These are phyloP conservation scores for Tachysurus fulvidraco DNA, from an alignment of 2,113 vertebrate species.

Conservation along the genomic window DNA sequence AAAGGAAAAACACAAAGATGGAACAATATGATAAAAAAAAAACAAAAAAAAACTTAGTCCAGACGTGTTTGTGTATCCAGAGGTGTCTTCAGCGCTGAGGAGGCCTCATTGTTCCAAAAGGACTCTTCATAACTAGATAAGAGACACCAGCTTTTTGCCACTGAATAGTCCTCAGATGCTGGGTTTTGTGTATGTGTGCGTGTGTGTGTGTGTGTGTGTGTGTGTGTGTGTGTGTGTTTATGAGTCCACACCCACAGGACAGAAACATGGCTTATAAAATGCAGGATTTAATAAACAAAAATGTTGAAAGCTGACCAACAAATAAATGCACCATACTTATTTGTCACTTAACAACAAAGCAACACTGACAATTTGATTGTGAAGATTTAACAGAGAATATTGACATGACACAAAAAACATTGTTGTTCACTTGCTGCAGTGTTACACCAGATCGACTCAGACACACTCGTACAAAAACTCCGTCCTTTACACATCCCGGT, in stretches of 20 bases:
- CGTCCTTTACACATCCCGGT: neutral
- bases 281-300: constrained; percentile 56
- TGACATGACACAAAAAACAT: constrained; percentile 48
- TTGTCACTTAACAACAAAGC: constrained; percentile 44
- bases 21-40: neutral
- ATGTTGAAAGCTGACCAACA: constrained; percentile 37
- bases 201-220: neutral
- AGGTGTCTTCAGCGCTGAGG: constrained; percentile 7
- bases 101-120: neutral
- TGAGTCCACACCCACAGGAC: constrained; percentile 34
- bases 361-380: constrained; percentile 48
- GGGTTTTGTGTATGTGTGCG: neutral
- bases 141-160: constrained; percentile 4
- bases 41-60: constrained; percentile 19
- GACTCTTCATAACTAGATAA: neutral
- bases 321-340: constrained; percentile 49
- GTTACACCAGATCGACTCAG: constrained; percentile 29
- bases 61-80: constrained; percentile 21
- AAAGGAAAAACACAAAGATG: constrained; percentile 29
- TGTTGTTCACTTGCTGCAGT: constrained; percentile 37
- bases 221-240: neutral
- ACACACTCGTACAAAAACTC: neutral
- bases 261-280: constrained; percentile 45
- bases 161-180: constrained; percentile 20
- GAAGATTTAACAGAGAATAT: constrained; percentile 51